Evolutionary conservation across 2,113 vertebrate species (phyloP), one percentile per base, ranked within the genome.

Genomic region (Amphiprion ocellaris): DNA sequence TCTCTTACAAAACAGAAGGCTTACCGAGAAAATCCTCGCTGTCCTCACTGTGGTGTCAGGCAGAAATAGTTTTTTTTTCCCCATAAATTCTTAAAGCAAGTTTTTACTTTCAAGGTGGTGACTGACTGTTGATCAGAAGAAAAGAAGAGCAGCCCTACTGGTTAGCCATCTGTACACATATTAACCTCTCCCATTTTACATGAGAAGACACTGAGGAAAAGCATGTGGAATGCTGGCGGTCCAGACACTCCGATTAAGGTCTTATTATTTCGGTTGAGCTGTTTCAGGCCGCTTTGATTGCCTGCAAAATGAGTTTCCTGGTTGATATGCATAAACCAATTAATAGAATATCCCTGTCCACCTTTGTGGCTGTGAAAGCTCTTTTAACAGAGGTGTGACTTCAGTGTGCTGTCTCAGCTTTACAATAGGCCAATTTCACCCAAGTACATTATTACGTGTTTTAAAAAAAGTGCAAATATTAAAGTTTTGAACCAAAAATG

Each of bases 321-420:
- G 30, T 56, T 77, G 21, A 82, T 64, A 52, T 78, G 52, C 33
- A 70, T 74, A 77, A 90, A 84, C 75, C 78, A 77, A 69, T 85
- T 81, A 79, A 68, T 23, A 53, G 37, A 75, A 68, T 64, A 68
- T 56, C 41, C 15, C 3, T 59, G 61, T 77, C 62, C 28, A 73
- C 68, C 39, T 77, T 60, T 66, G 33, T 61, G 46, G 55, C 47
- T 62, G n/a, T 15, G 2, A 69, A 33, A 58, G 28, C 39, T 60
- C 14, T 30, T 39, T 76, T 12, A 52, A 21, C 60, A 33, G 47
- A 39, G 14, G 23, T 74, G 33, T 70, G 66, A 68, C 28, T 24
- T 56, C 6, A 60, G 4, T 21, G 47, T 50, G 46, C 21, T 26
- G 55, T 14, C 9, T 58, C 30, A 53, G 46, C 24, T 72, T 33